A percentile compares a stretch with the other conserved stretches of the same genome.
phyloP scores from a whole-genome alignment of 2,888 invertebrate species.

The Auanema sp. region DNA sequence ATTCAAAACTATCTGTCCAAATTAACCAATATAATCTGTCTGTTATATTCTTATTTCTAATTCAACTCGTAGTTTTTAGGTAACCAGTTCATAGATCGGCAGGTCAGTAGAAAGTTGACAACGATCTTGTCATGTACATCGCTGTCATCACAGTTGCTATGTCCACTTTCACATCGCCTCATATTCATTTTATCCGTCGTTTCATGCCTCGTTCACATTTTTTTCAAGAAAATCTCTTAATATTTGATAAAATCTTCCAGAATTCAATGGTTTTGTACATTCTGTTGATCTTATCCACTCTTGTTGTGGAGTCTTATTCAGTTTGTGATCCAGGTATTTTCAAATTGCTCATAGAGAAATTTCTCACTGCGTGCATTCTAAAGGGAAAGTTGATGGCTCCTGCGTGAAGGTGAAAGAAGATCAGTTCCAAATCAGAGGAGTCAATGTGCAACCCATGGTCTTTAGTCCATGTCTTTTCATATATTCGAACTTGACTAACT shows the following conservation, averaged over 20 bases:
- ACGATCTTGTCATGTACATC: too few species aligned
- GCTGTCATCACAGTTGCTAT: too few species aligned
- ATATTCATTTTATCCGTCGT: not conserved
- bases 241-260: not conserved
- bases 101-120: too few species aligned
- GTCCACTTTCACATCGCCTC: too few species aligned
- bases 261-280: too few species aligned
- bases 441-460: conserved; percentile 16
- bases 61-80: too few species aligned
- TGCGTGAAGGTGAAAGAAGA: conserved; percentile 7
- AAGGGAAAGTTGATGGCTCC: conserved; percentile 8
- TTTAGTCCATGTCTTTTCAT: conserved; percentile 3
- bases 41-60: too few species aligned
- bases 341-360: not conserved
- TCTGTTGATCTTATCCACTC: not conserved
- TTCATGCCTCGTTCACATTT: conserved; percentile 7
- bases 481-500: too few species aligned
- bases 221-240: not conserved
- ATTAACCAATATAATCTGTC: too few species aligned
- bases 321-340: not conserved
- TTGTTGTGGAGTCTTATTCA: not conserved
- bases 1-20: too few species aligned
- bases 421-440: conserved; percentile 15
- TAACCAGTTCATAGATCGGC: too few species aligned
- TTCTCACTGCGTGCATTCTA: not conserved